Evolutionary conservation across 2,797 vertebrate species (phyloP), one percentile per base, ranked within the genome.

Genomic region (Calcarius lapponicus): DNA sequence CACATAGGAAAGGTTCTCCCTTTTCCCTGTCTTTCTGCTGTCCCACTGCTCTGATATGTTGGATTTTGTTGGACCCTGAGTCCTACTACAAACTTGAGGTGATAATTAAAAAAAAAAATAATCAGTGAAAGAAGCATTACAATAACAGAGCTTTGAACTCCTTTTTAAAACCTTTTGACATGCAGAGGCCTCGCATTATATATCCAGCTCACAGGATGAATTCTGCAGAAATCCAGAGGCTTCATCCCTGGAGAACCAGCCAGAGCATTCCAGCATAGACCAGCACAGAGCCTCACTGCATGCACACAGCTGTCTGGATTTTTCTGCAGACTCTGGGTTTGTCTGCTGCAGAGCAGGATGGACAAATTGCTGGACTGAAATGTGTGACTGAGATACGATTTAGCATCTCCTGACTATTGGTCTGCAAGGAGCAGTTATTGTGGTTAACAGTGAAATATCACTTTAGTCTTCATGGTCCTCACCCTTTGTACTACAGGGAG

Each of bases 391-490:
- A 82, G 67, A 36, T 48, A 42, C 8, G 26, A 71, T 82, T 67
- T 62, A 67, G 29, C 21, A 28, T 34, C 53, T 78, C 48, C 56
- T 66, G 48, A 61, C 7, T 24, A 5, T 29, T 36, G 4, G 2
- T 66, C 57, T 74, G 76, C 28, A 62, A 81, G 40, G 29, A 84
- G 31, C 16, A 71, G 38, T 15, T 19, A 11, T 12, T 64, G 26
- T 14, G 38, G 0, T 0, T 56, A 58, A 79, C 9, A 76, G 16
- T 2, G 1, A 53, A 71, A 17, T n/a, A 57, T 5, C 26, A 3
- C 29, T 71, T 31, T 14, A 7, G 7, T 51, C 26, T 89, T 67
- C 11, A 4, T 6, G 24, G 15, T 57, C 61, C 74, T 90, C 22
- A 45, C 8, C 31, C 21, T n/a, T 45, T 57, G 29, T 45, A 38